A percentile compares a stretch with the other conserved stretches of the same genome.
Conservation (phyloP, 2,113 vertebrate species). For the Greenwoodochromis staneri region DNA sequence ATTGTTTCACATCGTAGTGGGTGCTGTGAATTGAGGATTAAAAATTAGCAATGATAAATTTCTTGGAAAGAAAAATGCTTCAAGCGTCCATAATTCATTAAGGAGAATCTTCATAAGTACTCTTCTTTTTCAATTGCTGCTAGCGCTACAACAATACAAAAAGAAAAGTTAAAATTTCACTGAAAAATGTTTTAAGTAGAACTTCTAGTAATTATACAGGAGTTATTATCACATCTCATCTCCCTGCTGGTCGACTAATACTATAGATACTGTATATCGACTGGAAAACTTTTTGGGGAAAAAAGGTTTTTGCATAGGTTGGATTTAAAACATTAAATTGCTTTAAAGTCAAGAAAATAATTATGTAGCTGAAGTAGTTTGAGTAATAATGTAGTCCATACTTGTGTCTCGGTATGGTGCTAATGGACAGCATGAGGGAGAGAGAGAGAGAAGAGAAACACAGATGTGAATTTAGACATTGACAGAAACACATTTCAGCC, state of each 20-base stretch:
- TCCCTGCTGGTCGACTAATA: neutral
- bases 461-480: constrained; percentile 57
- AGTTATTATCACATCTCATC: neutral
- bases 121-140: constrained; percentile 16
- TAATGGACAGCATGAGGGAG: constrained; percentile 91
- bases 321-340: neutral
- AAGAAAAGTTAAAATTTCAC: neutral
- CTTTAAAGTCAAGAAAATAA: constrained; percentile 59
- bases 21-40: constrained; percentile 22
- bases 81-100: constrained; percentile 35
- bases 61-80: constrained; percentile 20
- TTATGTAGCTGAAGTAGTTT: constrained; percentile 44
- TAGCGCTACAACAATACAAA: neutral
- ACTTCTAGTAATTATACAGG: neutral
- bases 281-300: neutral
- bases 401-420: constrained; percentile 99
- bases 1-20: constrained; percentile 10
- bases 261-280: neutral
- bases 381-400: constrained; percentile 81
- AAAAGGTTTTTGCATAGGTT: neutral
- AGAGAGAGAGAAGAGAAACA: constrained; percentile 75
- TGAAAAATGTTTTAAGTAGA: neutral
- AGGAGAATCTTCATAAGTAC: constrained; percentile 20
- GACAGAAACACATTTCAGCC: neutral
- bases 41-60: constrained; percentile 17